phyloP scores from a whole-genome alignment of 2,113 vertebrate species.

The Notechis scutatus region DNA sequence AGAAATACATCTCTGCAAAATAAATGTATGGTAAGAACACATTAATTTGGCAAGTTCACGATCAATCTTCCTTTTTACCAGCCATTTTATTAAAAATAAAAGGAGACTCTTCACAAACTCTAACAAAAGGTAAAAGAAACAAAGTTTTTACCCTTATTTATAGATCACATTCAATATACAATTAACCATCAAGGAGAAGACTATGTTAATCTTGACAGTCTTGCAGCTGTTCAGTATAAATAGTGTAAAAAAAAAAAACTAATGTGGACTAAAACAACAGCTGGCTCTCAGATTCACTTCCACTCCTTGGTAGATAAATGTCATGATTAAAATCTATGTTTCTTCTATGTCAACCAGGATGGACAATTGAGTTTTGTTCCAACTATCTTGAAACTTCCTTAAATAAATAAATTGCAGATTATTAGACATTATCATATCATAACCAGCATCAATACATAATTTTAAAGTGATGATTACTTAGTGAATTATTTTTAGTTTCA shows the following conservation, averaged over 20 bases:
- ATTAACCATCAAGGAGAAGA: background rate
- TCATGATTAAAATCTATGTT: background rate
- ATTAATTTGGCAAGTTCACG: background rate
- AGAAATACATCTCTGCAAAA: background rate
- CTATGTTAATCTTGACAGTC: background rate
- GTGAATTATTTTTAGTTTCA: background rate
- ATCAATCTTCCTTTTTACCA: background rate
- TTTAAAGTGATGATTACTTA: background rate
- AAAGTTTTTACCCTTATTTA: background rate
- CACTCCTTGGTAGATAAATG: background rate
- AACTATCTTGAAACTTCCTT: background rate
- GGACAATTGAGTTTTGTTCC: background rate
- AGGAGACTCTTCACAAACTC: background rate
- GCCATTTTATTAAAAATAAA: background rate
- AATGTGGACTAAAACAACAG: background rate
- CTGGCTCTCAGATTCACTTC: background rate
- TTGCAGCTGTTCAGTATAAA: background rate
- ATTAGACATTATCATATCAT: background rate
- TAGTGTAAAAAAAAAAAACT: background rate
- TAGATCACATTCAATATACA: background rate
- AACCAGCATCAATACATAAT: background rate
- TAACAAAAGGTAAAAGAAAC: background rate
- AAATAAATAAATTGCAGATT: background rate
- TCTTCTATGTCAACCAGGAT: background rate
- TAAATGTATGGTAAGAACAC: background rate